phyloP scores from a whole-genome alignment of 2,888 invertebrate genomes.

The Monochamus alternatus region DNA sequence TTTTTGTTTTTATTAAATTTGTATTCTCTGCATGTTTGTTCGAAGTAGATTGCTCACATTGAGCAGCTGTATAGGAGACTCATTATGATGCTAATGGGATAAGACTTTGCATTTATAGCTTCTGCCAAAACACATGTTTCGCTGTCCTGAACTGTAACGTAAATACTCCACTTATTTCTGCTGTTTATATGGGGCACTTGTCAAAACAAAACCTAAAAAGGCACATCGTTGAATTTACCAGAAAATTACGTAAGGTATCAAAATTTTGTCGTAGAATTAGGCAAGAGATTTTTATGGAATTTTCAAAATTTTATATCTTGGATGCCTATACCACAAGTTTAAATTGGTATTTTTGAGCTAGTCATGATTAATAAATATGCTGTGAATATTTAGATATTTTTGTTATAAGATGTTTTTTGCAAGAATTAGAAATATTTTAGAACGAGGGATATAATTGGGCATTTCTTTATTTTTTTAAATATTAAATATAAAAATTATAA shows the following conservation, averaged over 20 bases:
- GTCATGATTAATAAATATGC: too few relatives aligned
- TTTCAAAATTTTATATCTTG: background rate
- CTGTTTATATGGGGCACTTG: conserved; percentile 32
- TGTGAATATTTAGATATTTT: too few relatives aligned
- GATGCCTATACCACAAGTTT: too few relatives aligned
- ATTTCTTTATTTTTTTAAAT: too few relatives aligned
- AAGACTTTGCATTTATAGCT: conserved; percentile 55
- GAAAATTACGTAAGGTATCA: conserved; percentile 7
- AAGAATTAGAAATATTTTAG: too few relatives aligned
- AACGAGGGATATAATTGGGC: too few relatives aligned
- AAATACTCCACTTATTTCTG: conserved; percentile 39
- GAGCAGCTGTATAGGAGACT: conserved; percentile 58
- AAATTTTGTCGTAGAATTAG: conserved; percentile 14
- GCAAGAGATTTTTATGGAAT: conserved; percentile 7
- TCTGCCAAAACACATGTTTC: conserved; percentile 48
- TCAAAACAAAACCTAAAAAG: conserved; percentile 35
- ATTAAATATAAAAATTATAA: too few relatives aligned
- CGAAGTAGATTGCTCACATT: conserved; percentile 63
- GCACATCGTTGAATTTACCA: conserved; percentile 15
- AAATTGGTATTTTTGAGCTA: too few relatives aligned
- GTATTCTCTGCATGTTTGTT: conserved; percentile 59
- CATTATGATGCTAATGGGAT: conserved; percentile 48
- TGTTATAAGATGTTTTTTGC: too few relatives aligned
- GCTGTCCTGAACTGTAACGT: conserved; percentile 42
- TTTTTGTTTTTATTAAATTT: background rate